These are phyloP conservation scores for Diabrotica virgifera DNA, from an alignment of 1,140 invertebrate species.

Conservation along the genomic window DNA sequence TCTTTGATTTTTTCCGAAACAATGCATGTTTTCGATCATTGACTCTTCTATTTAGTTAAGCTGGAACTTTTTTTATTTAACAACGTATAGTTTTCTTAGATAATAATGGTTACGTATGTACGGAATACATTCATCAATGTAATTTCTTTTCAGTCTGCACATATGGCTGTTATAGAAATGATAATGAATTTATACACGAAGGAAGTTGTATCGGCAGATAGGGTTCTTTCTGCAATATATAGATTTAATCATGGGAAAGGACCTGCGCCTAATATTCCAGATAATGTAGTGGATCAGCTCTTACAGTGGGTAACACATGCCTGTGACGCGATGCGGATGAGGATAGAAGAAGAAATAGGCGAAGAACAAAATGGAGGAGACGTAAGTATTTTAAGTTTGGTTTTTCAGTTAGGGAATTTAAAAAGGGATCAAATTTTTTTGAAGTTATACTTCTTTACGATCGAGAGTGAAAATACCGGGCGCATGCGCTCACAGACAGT, in stretches of 20 bases:
- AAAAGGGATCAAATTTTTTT: background rate
- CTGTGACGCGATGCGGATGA: conserved; percentile 69
- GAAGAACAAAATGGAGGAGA: conserved; percentile 37
- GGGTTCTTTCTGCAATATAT: conserved; percentile 80
- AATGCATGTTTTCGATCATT: too few species aligned
- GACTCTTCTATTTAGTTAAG: too few species aligned
- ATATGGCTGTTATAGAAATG: conserved; percentile 95
- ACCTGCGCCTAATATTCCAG: conserved; percentile 57
- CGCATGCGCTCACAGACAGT: too few species aligned
- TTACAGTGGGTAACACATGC: conserved; percentile 90
- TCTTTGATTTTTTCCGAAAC: too few species aligned
- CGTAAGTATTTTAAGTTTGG: conserved; percentile 24
- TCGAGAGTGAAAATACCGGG: background rate
- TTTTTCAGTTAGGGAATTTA: background rate
- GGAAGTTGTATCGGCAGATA: conserved; percentile 87
- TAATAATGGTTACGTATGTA: too few species aligned
- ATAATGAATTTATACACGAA: conserved; percentile 93
- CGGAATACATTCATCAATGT: background rate
- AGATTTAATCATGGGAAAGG: conserved; percentile 57
- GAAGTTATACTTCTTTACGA: too few species aligned
- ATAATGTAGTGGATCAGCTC: conserved; percentile 80
- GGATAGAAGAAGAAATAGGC: conserved; percentile 54
- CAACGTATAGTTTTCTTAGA: too few species aligned
- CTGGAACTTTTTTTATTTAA: too few species aligned
- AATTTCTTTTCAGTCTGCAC: conserved; percentile 70